Evolutionary conservation across 2,113 vertebrate genomes (phyloP).

Genomic region (Trichechus manatus): DNA sequence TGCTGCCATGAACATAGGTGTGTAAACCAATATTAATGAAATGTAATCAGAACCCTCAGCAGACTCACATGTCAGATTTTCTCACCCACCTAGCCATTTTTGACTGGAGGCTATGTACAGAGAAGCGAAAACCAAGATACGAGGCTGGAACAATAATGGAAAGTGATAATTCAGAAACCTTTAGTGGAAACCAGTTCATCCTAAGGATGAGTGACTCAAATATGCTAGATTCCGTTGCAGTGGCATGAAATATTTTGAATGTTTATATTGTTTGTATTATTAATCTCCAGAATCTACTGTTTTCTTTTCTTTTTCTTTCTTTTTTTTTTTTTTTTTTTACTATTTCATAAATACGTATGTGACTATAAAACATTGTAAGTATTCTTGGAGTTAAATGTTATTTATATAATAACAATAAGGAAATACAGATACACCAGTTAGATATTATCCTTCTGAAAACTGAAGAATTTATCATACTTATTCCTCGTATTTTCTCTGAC

Average conservation of each 20-base stretch:
- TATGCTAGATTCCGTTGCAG: background rate
- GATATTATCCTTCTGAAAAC: slow-evolving; percentile 15
- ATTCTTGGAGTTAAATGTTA: slow-evolving; percentile 57
- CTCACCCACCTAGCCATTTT: background rate
- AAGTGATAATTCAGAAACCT: slow-evolving; percentile 23
- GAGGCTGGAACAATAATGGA: slow-evolving; percentile 12
- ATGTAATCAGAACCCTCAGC: background rate
- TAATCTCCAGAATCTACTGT: slow-evolving; percentile 5
- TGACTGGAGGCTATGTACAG: background rate
- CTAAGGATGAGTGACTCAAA: slow-evolving; percentile 12
- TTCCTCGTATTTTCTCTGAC: slow-evolving; percentile 37
- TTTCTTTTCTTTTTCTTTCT: background rate
- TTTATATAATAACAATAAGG: slow-evolving; percentile 52
- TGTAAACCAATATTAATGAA: background rate
- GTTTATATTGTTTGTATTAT: slow-evolving; percentile 34
- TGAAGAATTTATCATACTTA: background rate
- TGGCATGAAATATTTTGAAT: background rate
- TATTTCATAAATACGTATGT: slow-evolving; percentile 40
- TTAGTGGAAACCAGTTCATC: slow-evolving; percentile 15
- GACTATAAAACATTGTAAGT: background rate
- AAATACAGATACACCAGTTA: slow-evolving; percentile 12
- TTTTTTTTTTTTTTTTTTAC: background rate
- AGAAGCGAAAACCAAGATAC: slow-evolving; percentile 2
- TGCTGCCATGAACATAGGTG: too few relatives aligned
- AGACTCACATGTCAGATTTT: background rate